Evolutionary conservation across 1,140 invertebrate genomes (phyloP).

Genomic region (Drosophila kikkawai): DNA sequence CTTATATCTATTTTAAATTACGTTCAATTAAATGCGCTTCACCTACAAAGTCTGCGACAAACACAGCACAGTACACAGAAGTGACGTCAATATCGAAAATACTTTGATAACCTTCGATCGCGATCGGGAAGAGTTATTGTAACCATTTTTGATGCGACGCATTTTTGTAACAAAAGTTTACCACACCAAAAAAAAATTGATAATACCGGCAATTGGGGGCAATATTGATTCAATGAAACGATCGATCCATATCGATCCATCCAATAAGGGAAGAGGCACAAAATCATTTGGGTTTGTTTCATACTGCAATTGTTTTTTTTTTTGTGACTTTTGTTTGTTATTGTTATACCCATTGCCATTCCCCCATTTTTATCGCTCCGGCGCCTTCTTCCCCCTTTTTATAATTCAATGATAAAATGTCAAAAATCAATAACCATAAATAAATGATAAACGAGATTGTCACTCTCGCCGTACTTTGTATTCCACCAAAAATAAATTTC

Average conservation of each 20-base stretch:
- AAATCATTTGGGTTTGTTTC: conserved; percentile 29
- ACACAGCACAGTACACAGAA: conserved; percentile 3
- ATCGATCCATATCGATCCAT: conserved; percentile 39
- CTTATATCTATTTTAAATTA: conserved; percentile 81
- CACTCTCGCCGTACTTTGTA: conserved; percentile 68
- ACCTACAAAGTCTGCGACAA: conserved; percentile 53
- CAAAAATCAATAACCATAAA: conserved; percentile 84
- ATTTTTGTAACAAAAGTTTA: conserved; percentile 41
- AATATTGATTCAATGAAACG: conserved; percentile 42
- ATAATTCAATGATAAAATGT: conserved; percentile 83
- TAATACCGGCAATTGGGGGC: conserved; percentile 36
- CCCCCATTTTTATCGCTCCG: conserved; percentile 29
- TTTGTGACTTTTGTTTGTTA: conserved; percentile 8
- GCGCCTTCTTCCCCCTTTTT: conserved; percentile 23
- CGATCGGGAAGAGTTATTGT: conserved; percentile 38
- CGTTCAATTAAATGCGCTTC: conserved; percentile 79
- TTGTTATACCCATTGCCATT: conserved; percentile 52
- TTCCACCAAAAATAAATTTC: conserved; percentile 49
- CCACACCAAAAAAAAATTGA: conserved; percentile 24
- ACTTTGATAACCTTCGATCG: conserved; percentile 52
- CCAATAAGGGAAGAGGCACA: conserved; percentile 6
- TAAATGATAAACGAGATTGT: conserved; percentile 79
- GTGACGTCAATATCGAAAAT: conserved; percentile 75
- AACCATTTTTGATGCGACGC: conserved; percentile 28
- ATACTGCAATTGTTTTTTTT: conserved; percentile 35